phyloP scores from a whole-genome alignment of 53 echinoderm and acorn worm genomes.

The Patiria pectinifera region DNA sequence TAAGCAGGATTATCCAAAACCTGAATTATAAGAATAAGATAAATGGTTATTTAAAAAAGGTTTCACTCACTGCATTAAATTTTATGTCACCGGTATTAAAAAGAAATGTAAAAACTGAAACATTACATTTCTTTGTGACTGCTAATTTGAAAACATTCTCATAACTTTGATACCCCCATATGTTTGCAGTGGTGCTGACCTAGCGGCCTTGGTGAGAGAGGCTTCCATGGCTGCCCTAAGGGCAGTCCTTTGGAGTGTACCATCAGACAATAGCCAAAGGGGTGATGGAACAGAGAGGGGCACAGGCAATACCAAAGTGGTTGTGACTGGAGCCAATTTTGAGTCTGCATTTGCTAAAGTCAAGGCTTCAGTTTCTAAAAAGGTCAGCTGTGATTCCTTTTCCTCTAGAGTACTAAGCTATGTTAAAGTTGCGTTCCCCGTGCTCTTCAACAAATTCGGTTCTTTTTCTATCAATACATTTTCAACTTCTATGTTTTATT shows the following conservation, averaged over 20 bases:
- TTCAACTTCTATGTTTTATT: too few relatives aligned
- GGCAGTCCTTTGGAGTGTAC: constrained; percentile 61
- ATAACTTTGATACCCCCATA: constrained; percentile 3
- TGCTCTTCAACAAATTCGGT: too few relatives aligned
- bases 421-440: too few relatives aligned
- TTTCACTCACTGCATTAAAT: too few relatives aligned
- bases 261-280: constrained; percentile 27
- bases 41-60: too few relatives aligned
- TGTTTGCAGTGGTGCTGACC: constrained; percentile 89
- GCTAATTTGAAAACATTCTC: background rate
- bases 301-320: constrained; percentile 18
- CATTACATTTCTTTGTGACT: too few relatives aligned
- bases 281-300: constrained; percentile 13
- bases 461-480: too few relatives aligned
- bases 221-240: constrained; percentile 94
- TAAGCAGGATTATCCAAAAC: background rate
- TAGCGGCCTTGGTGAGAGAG: constrained; percentile 93
- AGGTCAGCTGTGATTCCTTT: constrained; percentile 51
- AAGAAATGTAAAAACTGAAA: background rate
- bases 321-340: constrained; percentile 74
- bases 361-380: constrained; percentile 88
- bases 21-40: background rate
- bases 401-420: too few relatives aligned
- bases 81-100: too few relatives aligned
- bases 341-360: constrained; percentile 93